Evolutionary conservation across 2,888 invertebrate species (phyloP).

Genomic region (Apoda limacodes): DNA sequence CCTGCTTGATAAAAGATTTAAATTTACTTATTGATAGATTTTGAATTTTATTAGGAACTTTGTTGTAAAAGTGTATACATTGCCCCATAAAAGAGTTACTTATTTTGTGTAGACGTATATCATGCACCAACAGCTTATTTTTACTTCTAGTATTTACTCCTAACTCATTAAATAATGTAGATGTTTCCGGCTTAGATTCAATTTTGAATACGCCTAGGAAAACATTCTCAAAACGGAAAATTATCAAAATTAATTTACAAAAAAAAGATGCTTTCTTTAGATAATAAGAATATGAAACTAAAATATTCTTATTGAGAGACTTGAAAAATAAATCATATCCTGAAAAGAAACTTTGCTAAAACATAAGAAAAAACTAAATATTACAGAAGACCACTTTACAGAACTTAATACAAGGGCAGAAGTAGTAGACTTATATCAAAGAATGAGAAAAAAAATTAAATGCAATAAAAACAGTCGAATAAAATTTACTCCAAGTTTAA

Average conservation of each 20-base stretch:
- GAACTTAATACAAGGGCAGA: constrained; percentile 9
- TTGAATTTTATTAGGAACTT: background rate
- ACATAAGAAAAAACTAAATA: constrained; percentile 3
- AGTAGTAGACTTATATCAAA: constrained; percentile 9
- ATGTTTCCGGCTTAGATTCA: constrained; percentile 8
- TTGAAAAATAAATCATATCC: background rate
- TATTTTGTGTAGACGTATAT: background rate
- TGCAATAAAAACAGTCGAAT: constrained; percentile 6
- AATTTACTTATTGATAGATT: no score
- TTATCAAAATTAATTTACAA: no score
- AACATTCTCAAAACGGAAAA: constrained; percentile 8
- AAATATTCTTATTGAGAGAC: constrained; percentile 3
- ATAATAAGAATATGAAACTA: no score
- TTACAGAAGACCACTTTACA: constrained; percentile 3
- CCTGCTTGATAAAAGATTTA: no score
- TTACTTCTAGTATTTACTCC: no score
- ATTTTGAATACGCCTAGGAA: constrained; percentile 10
- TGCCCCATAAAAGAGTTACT: background rate
- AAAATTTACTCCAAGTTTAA: constrained; percentile 15
- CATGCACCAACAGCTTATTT: no score
- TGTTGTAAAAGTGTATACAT: no score
- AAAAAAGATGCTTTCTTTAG: no score
- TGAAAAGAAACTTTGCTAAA: background rate
- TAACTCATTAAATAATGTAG: constrained; percentile 3
- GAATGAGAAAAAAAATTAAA: constrained; percentile 5